Base-by-base conservation (phyloP, 2,888 invertebrate genomes). In the Diarsia mendica region DNA sequence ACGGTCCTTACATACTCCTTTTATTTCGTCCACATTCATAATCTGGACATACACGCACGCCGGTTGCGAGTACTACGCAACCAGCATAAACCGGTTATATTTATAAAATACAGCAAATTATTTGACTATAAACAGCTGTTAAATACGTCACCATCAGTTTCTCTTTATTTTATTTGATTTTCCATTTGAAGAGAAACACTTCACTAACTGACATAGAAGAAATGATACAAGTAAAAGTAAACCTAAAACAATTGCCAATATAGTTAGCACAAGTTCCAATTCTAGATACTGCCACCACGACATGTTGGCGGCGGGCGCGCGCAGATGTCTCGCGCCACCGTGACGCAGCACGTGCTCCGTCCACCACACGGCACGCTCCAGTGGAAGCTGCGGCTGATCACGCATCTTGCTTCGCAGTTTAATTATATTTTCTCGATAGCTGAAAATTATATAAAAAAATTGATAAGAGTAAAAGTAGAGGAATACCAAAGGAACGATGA, bases 321-420 rank as follows among this genome's bases (percentile, higher is more conserved):
- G 85, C 8, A 92, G 82, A 73, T 92, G 91, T 33, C 75, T 68
- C 0, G 88, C 90, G 0, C 90, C 90, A 10, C 87, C 87, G 73
- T 91, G 89, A 4, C 91, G 84, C 5, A 92, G 71, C 28, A 92
- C 39, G 60, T 61, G 20, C 33, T 60, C 60, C 60, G 33, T 39
- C 60, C 33, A 60, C 60, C 60, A 60, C 4, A 91, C 88, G 0
- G 90, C 90, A 4, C 89, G 84, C 28, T 92, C 88, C 10, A 91
- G 49, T 0, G 92, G 85, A 1, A 53, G 72, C 20, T 82, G 82
- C 0, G 88, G 83, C 55, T 83, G 65, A 13, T 83, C 83, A 2
- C 44, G 60, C 72, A 83, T 79, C 11, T 68, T 8, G 0, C 46
- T 51, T 2, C 77, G 15, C 0, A 83, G 70, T 48, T 66, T 67